Conservation (phyloP, 2,888 invertebrate species). For the Leptogaster cylindrica region DNA sequence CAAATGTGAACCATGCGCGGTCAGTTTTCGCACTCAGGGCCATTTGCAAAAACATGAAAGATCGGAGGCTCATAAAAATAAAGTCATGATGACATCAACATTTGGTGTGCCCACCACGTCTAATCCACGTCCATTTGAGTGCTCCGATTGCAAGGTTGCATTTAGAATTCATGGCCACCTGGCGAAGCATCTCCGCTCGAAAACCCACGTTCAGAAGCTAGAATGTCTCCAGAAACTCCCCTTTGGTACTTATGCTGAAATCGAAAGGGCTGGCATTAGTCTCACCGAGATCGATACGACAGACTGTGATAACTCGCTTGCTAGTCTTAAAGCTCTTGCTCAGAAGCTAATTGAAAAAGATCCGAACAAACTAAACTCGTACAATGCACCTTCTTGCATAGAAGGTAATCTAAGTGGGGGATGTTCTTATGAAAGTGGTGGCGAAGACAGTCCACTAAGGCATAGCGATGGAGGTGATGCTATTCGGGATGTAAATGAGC, state of each 20-base stretch:
- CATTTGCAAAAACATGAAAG: conserved; percentile 93
- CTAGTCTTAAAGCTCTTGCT: conserved; percentile 82
- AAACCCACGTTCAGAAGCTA: conserved; percentile 93
- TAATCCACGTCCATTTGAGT: conserved; percentile 95
- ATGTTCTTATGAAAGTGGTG: conserved; percentile 43
- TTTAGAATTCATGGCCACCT: conserved; percentile 97
- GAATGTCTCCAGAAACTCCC: conserved; percentile 93
- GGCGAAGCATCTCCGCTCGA: conserved; percentile 94
- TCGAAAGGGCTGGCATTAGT: conserved; percentile 88
- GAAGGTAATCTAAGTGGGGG: conserved; percentile 27
- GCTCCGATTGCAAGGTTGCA: conserved; percentile 93
- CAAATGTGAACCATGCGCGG: conserved; percentile 88
- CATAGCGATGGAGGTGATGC: conserved; percentile 6
- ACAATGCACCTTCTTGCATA: conserved; percentile 59
- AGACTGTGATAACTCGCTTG: conserved; percentile 92
- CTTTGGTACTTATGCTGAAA: conserved; percentile 91
- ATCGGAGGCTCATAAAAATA: conserved; percentile 89
- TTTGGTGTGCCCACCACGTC: conserved; percentile 83
- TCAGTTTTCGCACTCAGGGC: conserved; percentile 88
- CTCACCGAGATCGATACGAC: conserved; percentile 95
- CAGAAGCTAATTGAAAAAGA: conserved; percentile 82
- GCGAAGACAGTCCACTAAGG: conserved; percentile 44
- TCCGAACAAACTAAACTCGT: conserved; percentile 73
- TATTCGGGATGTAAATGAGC: neutral
- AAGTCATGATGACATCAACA: conserved; percentile 86